Evolutionary conservation across 2,113 vertebrate genomes (phyloP).

Genomic region (Clarias magur): DNA sequence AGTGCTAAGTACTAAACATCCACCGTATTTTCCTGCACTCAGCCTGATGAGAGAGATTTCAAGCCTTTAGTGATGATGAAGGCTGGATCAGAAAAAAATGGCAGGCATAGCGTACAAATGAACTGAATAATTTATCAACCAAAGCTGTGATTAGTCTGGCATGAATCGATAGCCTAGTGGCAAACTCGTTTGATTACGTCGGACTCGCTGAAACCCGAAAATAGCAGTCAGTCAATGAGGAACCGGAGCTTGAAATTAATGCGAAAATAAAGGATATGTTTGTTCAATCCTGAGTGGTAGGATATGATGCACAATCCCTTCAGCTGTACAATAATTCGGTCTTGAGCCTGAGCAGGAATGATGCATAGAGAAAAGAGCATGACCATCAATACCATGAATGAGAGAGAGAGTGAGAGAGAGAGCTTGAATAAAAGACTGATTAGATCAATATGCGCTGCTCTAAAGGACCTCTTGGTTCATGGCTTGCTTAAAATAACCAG

Average conservation of each 20-base stretch:
- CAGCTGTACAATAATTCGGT: background rate
- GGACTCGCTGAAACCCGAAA: slow-evolving; percentile 21
- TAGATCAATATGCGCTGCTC: slow-evolving; percentile 38
- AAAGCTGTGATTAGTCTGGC: slow-evolving; percentile 38
- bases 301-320: background rate
- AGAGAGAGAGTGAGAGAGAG: background rate
- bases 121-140: slow-evolving; percentile 48
- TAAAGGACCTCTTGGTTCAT: slow-evolving; percentile 38
- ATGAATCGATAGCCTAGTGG: slow-evolving; percentile 38
- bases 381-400: slow-evolving; percentile 7
- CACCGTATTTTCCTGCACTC: slow-evolving; percentile 23
- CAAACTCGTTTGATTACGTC: slow-evolving; percentile 36
- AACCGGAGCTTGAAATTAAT: background rate
- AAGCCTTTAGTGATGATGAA: slow-evolving; percentile 31
- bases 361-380: slow-evolving; percentile 17
- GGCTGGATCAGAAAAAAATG: slow-evolving; percentile 17
- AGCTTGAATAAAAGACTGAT: slow-evolving; percentile 41
- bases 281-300: background rate
- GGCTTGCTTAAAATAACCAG: slow-evolving; percentile 45
- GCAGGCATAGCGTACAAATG: slow-evolving; percentile 20
- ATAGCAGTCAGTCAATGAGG: slow-evolving; percentile 14
- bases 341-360: background rate
- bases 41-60: slow-evolving; percentile 16
- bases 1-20: slow-evolving; percentile 34
- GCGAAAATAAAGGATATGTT: background rate